Conservation (phyloP, 1,140 invertebrate genomes). For the Drosophila truncata region DNA sequence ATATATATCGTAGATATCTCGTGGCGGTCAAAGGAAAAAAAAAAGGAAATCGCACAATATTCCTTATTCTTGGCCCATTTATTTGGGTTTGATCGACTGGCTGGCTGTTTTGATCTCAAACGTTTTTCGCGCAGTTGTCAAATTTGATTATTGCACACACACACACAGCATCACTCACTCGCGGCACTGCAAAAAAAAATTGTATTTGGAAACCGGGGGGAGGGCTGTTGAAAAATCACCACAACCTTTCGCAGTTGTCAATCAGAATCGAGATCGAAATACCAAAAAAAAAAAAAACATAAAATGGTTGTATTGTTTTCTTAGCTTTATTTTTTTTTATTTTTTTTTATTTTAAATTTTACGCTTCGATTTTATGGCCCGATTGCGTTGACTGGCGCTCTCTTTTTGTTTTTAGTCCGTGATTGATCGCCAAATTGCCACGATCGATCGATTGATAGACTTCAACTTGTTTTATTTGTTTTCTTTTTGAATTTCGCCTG, state of each 20-base stretch:
- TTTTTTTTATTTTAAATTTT: conserved; percentile 7
- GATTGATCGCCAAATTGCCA: conserved; percentile 19
- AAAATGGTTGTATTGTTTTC: background rate
- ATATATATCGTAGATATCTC: background rate
- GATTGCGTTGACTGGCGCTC: conserved; percentile 66
- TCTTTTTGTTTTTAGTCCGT: conserved; percentile 26
- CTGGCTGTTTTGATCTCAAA: conserved; percentile 65
- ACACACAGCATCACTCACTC: conserved; percentile 15
- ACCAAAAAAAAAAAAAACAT: background rate
- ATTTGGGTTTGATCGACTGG: conserved; percentile 28
- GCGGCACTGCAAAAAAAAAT: conserved; percentile 56
- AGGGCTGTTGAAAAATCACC: conserved; percentile 39
- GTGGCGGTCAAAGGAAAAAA: conserved; percentile 30
- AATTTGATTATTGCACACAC: conserved; percentile 72
- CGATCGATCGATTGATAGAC: conserved; percentile 62
- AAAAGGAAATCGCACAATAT: conserved; percentile 22
- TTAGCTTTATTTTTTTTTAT: conserved; percentile 16
- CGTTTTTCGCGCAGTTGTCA: conserved; percentile 80
- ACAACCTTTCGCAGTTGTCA: conserved; percentile 44
- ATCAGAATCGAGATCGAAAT: conserved; percentile 36
- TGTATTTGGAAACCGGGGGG: conserved; percentile 14
- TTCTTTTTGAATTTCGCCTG: conserved; percentile 27
- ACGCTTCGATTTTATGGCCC: conserved; percentile 57
- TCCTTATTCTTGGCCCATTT: conserved; percentile 51
- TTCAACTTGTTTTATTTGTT: conserved; percentile 46